Conservation (phyloP, 2,113 vertebrate species). For the Channa maculata region DNA sequence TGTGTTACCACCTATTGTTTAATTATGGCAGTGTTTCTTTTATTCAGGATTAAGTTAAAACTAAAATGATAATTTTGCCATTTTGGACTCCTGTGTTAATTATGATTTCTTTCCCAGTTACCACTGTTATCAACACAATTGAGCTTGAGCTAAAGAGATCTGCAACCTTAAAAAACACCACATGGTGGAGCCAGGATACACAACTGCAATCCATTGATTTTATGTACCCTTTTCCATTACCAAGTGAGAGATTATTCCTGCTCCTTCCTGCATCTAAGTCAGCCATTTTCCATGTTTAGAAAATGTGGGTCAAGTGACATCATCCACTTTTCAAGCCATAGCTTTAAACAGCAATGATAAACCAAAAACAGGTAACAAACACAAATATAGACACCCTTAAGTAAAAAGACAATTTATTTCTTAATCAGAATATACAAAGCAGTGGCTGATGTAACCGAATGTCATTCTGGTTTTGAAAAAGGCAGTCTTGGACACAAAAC, state of each 20-base stretch:
- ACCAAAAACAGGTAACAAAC: slow-evolving; percentile 6
- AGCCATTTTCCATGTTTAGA: slow-evolving; percentile 74
- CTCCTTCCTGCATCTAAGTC: slow-evolving; percentile 52
- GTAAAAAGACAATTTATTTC: slow-evolving; percentile 90
- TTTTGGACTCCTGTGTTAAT: slow-evolving; percentile 56
- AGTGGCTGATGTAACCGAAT: slow-evolving; percentile 87
- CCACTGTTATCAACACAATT: not conserved
- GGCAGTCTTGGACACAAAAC: slow-evolving; percentile 79
- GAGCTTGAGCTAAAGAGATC: not conserved
- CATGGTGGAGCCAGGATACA: slow-evolving; percentile 44
- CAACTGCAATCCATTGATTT: slow-evolving; percentile 13
- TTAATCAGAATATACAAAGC: slow-evolving; percentile 93
- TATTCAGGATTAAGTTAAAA: slow-evolving; percentile 72
- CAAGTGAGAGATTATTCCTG: slow-evolving; percentile 56
- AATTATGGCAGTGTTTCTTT: slow-evolving; percentile 64
- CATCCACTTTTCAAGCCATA: slow-evolving; percentile 38
- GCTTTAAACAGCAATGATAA: slow-evolving; percentile 16
- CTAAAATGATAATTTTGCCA: slow-evolving; percentile 72
- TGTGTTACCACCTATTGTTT: slow-evolving; percentile 65
- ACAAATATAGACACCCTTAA: slow-evolving; percentile 55
- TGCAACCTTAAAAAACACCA: slow-evolving; percentile 38
- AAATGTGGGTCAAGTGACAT: slow-evolving; percentile 75
- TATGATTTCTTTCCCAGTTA: slow-evolving; percentile 8
- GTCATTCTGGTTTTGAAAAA: slow-evolving; percentile 80
- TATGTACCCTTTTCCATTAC: slow-evolving; percentile 61